Percentiles rank a stretch among this genome's conserved stretches.
Evolutionary conservation across 2,888 invertebrate species (phyloP).

Genomic region (Acronicta alni): DNA sequence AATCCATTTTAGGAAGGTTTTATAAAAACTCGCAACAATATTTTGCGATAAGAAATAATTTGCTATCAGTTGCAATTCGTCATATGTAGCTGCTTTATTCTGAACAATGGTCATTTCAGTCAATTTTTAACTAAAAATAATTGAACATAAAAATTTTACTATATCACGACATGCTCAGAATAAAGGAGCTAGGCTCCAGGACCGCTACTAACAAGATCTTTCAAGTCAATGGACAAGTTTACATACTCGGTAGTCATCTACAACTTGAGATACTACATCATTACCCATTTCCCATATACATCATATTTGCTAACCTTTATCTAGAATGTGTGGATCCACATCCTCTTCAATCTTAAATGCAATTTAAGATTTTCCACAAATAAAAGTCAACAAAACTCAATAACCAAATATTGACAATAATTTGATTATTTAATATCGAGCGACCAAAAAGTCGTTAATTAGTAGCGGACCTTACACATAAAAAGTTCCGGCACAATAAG

Average conservation of each 20-base stretch:
- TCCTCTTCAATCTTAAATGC: conserved; percentile 53
- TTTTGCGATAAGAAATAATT: conserved; percentile 79
- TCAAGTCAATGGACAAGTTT: conserved; percentile 57
- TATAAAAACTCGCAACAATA: conserved; percentile 80
- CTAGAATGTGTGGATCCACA: conserved; percentile 52
- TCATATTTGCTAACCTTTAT: conserved; percentile 58
- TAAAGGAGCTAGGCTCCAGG: conserved; percentile 67
- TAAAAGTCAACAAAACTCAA: conserved; percentile 59
- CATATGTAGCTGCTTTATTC: conserved; percentile 70
- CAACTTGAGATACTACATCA: conserved; percentile 47
- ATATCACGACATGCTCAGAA: conserved; percentile 67
- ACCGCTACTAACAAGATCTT: conserved; percentile 70
- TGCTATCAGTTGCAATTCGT: conserved; percentile 79
- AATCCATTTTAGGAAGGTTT: conserved; percentile 59
- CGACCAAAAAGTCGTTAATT: conserved; percentile 63
- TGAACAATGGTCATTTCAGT: conserved; percentile 74
- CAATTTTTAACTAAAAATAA: conserved; percentile 78
- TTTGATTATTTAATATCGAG: conserved; percentile 57
- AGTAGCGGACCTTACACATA: conserved; percentile 69
- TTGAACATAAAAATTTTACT: conserved; percentile 81
- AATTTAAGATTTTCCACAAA: conserved; percentile 53
- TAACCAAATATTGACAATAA: conserved; percentile 54
- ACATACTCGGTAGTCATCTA: conserved; percentile 46
- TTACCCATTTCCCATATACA: conserved; percentile 40
- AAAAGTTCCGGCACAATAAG: conserved; percentile 87